Base-by-base conservation (phyloP, 2,888 invertebrate species). In the Cosmorhoe ocellata region DNA sequence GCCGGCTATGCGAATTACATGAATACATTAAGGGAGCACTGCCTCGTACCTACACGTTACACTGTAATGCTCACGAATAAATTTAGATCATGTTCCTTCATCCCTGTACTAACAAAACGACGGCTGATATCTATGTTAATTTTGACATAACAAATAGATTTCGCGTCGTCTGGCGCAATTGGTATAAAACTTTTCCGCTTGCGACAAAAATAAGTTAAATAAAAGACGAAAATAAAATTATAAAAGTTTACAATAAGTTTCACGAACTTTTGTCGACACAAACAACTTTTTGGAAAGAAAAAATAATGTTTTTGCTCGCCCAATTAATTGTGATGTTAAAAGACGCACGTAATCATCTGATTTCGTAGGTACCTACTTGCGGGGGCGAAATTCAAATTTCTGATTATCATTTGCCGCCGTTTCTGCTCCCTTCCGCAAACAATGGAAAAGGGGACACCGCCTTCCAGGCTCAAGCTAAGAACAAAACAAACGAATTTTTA, bases 401-500 rank as follows among this genome's bases (percentile, higher is more conserved):
- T 84, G 86, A 88, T 89, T 86, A 88, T 84, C 85, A 76, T 81
- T 79, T 76, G 79, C 76, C 76, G 77, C 73, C 81, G 79, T 73
- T 74, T 75, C 77, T 81, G 81, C 79, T 80, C 80, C 79, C 83
- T 81, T 76, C 81, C 68, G 82, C 86, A 90, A 89, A 90, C 90
- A 89, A 89, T 86, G 77, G 82, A 75, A 83, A 76, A 83, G 81
- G 63, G 87, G 86, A 81, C 81, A 81, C 81, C 79, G 79, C 76
- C 80, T 80, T 76, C 75, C 75, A 76, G 74, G 84, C 84, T 80
- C 78, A 76, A 75, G 77, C 82, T 76, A 84, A 84, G 88, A 86
- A 89, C 88, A 90, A 90, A 89, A 90, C 89, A 89, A 90, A 89
- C 90, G 88, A 88, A 88, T 88, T 90, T 90, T 89, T 90, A 89